Evolutionary conservation across 92 coral and sea anemone genomes (phyloP).

Genomic region (Heliopora coerulea): DNA sequence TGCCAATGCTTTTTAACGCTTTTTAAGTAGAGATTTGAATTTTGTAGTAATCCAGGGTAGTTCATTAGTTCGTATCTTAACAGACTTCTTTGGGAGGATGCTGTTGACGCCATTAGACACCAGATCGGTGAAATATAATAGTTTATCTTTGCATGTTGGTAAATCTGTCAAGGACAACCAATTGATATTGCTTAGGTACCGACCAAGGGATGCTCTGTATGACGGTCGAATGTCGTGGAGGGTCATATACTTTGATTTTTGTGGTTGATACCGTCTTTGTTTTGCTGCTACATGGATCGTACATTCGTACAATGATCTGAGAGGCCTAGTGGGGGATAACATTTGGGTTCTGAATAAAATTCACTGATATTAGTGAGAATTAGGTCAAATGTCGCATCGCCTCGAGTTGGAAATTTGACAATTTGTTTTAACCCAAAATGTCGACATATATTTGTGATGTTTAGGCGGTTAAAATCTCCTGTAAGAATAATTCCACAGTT

Average conservation of each 20-base stretch:
- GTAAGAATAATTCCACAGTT: constrained; percentile 23
- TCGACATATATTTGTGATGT: neutral
- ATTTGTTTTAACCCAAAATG: constrained; percentile 10
- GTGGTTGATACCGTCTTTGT: no score
- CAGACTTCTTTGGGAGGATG: neutral
- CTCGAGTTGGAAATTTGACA: neutral
- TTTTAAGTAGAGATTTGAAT: neutral
- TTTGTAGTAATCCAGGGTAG: constrained; percentile 2
- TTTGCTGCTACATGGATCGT: no score
- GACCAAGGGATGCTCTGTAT: no score
- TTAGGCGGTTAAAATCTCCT: constrained; percentile 25
- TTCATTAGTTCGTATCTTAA: neutral
- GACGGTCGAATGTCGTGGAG: no score
- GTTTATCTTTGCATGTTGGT: no score
- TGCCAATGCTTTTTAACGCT: constrained; percentile 1
- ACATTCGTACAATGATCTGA: no score
- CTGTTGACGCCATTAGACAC: neutral
- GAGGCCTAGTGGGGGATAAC: no score
- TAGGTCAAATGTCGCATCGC: neutral
- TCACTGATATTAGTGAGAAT: neutral
- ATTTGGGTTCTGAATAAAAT: no score
- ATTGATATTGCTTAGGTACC: no score
- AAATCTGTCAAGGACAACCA: no score
- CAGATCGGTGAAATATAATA: neutral
- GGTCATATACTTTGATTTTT: no score